phyloP scores from a whole-genome alignment of 2,113 vertebrate genomes.

The Trochalopteron elliotii region DNA sequence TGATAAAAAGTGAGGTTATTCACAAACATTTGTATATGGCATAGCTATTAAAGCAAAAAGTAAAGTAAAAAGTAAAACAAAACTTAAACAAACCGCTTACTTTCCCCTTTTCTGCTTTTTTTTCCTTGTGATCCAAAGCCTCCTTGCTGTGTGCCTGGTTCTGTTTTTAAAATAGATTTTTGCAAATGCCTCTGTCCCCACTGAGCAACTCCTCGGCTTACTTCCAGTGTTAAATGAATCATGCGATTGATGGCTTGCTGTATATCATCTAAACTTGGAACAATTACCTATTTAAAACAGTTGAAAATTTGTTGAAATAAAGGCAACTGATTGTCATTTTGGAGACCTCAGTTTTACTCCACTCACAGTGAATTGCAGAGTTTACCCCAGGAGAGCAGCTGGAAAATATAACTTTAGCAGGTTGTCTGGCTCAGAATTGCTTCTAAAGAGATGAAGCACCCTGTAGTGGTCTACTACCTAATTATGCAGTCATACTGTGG shows the following conservation, averaged over 20 bases:
- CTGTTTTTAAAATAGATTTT: conserved; percentile 2
- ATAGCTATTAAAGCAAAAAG: neutral
- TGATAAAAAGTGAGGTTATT: neutral
- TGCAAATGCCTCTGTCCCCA: conserved; percentile 72
- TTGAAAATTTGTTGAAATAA: neutral
- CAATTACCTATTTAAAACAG: conserved; percentile 74
- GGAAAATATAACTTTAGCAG: neutral
- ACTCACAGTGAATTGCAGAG: neutral
- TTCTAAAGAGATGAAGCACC: neutral
- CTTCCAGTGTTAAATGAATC: conserved; percentile 78
- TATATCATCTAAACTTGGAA: conserved; percentile 81
- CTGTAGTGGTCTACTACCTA: neutral
- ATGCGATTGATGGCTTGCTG: conserved; percentile 78
- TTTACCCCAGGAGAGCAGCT: neutral
- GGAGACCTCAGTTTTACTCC: neutral
- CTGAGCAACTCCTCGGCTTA: conserved; percentile 78
- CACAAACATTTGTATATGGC: neutral
- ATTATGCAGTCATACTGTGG: neutral
- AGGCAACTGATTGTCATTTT: neutral
- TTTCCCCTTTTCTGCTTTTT: conserved; percentile 13
- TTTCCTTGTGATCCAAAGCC: neutral
- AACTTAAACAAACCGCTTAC: conserved; percentile 28
- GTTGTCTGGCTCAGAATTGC: neutral
- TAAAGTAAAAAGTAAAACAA: neutral
- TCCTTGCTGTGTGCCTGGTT: neutral